A percentile compares a stretch with the other conserved stretches of the same genome.
Conservation (phyloP, 2,888 invertebrate genomes). For the Epistrophella euchroma region DNA sequence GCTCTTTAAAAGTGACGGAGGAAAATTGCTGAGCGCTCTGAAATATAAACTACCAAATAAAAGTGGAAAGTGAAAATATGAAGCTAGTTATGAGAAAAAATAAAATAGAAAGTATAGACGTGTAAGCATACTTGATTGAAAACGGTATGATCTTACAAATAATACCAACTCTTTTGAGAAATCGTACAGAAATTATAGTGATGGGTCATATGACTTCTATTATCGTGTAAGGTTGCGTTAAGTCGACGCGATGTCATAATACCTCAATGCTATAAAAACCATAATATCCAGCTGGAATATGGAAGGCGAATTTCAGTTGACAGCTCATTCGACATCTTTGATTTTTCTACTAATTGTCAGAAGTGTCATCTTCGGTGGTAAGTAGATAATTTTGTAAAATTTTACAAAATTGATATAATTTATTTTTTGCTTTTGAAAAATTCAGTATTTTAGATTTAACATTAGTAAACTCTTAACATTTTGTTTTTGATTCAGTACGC, state of each 20-base stretch:
- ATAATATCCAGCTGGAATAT: constrained; percentile 43
- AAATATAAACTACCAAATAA: no score
- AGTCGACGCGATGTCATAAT: not conserved
- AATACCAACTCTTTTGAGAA: no score
- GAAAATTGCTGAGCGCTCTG: no score
- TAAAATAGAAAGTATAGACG: no score
- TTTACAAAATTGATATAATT: not conserved
- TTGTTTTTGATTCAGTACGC: not conserved
- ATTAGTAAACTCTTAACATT: not conserved
- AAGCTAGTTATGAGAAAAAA: no score
- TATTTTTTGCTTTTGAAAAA: not conserved
- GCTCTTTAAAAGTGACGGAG: no score
- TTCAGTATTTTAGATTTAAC: not conserved
- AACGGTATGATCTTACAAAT: no score
- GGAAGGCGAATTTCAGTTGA: constrained; percentile 3
- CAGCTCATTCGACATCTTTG: constrained; percentile 32
- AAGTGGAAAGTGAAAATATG: no score
- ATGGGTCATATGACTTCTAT: no score
- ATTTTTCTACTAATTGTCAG: constrained; percentile 54
- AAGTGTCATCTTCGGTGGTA: constrained; percentile 65
- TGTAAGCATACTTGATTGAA: no score
- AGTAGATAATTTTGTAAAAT: constrained; percentile 33
- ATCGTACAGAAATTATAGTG: no score
- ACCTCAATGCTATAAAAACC: not conserved
- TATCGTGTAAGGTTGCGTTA: no score